phyloP scores from a whole-genome alignment of 2,797 vertebrate species.

The Geotria australis region DNA sequence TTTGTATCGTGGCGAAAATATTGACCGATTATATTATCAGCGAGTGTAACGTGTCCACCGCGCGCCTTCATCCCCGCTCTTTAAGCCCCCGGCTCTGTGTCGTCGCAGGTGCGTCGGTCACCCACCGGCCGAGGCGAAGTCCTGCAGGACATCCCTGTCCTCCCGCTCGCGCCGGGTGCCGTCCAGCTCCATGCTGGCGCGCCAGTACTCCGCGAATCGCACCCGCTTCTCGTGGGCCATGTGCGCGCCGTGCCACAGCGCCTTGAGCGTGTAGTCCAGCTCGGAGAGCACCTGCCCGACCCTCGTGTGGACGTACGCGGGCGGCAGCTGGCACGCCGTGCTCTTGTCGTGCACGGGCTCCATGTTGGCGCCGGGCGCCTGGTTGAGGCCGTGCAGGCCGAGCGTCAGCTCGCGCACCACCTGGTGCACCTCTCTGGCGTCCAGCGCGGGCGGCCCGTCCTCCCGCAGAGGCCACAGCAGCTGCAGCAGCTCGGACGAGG shows the following conservation, averaged over 20 bases:
- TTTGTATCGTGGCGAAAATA: too few species aligned
- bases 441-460: constrained; percentile 5
- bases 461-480: constrained; percentile 11
- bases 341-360: constrained; percentile 17
- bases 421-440: constrained; percentile 20
- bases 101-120: too few species aligned
- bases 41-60: too few species aligned
- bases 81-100: too few species aligned
- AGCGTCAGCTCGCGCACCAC: constrained; percentile 16
- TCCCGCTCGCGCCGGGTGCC: constrained; percentile 12
- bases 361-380: constrained; percentile 16
- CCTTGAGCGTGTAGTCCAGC: constrained; percentile 17
- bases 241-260: constrained; percentile 20
- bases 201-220: constrained; percentile 19
- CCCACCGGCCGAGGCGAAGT: constrained; percentile 17
- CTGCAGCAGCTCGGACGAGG: constrained; percentile 7
- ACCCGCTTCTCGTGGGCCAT: constrained; percentile 14
- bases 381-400: constrained; percentile 21
- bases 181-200: constrained; percentile 12
- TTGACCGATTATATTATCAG: too few species aligned
- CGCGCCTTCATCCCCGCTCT: too few species aligned
- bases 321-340: constrained; percentile 16
- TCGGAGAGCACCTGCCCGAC: constrained; percentile 16
- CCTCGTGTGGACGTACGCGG: constrained; percentile 17
- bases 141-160: constrained; percentile 9